Percentiles rank a stretch among this genome's conserved stretches.
Evolutionary conservation across 2,888 invertebrate genomes (phyloP).

Genomic region (Torymus auratus): DNA sequence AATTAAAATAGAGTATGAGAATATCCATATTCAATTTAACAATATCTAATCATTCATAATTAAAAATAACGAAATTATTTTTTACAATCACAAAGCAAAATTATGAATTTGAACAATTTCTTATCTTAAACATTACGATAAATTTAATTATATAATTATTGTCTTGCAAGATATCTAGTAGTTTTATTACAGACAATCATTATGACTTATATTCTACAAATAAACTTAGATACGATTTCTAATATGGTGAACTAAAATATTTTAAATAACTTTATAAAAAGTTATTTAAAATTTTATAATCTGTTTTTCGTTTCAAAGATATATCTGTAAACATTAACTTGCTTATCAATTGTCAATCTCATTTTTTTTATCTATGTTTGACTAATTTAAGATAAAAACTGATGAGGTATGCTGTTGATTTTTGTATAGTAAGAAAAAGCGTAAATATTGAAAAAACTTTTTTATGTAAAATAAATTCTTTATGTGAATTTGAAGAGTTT

Average conservation of each 20-base stretch:
- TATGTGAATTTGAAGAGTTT: conserved; percentile 43
- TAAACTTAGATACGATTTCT: not conserved
- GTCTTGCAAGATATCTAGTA: conserved; percentile 28
- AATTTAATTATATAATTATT: conserved; percentile 36
- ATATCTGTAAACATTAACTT: conserved; percentile 7
- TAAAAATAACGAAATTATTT: conserved; percentile 42
- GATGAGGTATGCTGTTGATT: conserved; percentile 34
- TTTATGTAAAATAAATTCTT: conserved; percentile 39
- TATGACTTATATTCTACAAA: conserved; percentile 29
- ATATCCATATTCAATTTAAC: not conserved
- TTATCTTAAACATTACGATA: not conserved
- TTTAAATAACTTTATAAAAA: conserved; percentile 29
- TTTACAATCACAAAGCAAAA: conserved; percentile 19
- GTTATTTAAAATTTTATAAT: conserved; percentile 33
- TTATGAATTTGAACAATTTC: not conserved
- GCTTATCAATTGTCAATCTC: conserved; percentile 20
- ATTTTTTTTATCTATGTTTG: conserved; percentile 22
- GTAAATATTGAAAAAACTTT: conserved; percentile 39
- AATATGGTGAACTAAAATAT: conserved; percentile 20
- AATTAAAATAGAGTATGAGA: not conserved
- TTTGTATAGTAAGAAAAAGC: conserved; percentile 45
- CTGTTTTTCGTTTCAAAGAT: conserved; percentile 31
- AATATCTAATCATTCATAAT: not conserved
- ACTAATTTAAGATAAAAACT: conserved; percentile 34
- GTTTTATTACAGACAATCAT: conserved; percentile 44